Evolutionary conservation across 2,888 invertebrate genomes (phyloP), one percentile per base, ranked within the genome.

Genomic region (Willowsia nigromaculata): DNA sequence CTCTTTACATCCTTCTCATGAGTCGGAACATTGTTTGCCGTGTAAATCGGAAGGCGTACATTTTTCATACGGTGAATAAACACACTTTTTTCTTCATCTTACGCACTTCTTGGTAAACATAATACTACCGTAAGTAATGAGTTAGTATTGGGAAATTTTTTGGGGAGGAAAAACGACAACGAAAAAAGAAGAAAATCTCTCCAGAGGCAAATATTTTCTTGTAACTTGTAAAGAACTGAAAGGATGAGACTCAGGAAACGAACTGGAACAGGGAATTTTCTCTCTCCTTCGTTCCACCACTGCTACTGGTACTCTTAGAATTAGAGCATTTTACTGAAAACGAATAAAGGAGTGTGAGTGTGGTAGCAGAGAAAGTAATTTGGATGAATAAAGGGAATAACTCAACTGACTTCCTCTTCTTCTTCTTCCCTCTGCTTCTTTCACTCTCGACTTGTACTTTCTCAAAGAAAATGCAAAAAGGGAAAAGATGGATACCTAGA

Each of bases 331-430:
- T 74, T 47, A 74, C 74, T 30, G 74, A 50, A 74, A 74, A 74
- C 50, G 74, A 74, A 74, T 74, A 74, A 74, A 50, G 47, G 74
- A 74, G 74, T 74, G 74, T 74, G 18, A 43, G 71, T 43, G 25
- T 15, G 27, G 47, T 50, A 74, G 47, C 25, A 47, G 74, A 47
- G 74, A 74, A 74, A 74, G 74, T 74, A 74, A 74, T 74, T 74
- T 74, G 74, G 74, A 74, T 47, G 74, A 74, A 74, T 74, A 74
- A 74, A 74, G 50, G 47, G 74, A 74, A 74, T 74, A 74, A 47
- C 74, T 71, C 71, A 43, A 74, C 47, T 74, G 74, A 74, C 74
- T 74, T 74, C 74, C 50, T 74, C 27, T 13, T 25, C 25, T 18
- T 25, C 22, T 18, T 25, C 25, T 43, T 25, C 22, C 47, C 27